A percentile compares a stretch with the other conserved stretches of the same genome.
Conservation (phyloP, 2,888 invertebrate species). For the Sphaerophoria rueppellii region DNA sequence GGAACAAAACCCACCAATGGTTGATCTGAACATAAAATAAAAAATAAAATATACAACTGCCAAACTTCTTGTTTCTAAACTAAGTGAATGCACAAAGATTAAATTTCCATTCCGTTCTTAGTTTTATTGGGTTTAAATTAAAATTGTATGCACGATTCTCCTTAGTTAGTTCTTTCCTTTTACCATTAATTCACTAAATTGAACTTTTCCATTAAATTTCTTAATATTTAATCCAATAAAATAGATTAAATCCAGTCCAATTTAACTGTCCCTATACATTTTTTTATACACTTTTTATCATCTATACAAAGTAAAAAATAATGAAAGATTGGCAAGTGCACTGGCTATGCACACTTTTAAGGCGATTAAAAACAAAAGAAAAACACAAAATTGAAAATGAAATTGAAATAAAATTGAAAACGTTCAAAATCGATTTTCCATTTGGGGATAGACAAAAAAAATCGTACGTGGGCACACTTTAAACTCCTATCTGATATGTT, state of each 20-base stretch:
- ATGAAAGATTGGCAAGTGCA: slow-evolving; percentile 50
- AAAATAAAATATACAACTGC: too few species aligned
- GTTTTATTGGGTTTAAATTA: neutral
- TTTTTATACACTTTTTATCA: neutral
- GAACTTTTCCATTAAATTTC: slow-evolving; percentile 7
- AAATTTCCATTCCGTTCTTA: too few species aligned
- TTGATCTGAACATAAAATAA: too few species aligned
- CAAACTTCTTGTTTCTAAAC: too few species aligned
- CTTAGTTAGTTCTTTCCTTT: neutral
- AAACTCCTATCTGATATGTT: neutral
- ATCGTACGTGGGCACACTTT: neutral
- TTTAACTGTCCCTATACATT: slow-evolving; percentile 23
- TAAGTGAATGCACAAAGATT: slow-evolving; percentile 58
- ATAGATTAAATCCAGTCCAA: slow-evolving; percentile 57
- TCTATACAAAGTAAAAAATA: neutral
- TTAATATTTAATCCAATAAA: slow-evolving; percentile 61
- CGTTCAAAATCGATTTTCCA: slow-evolving; percentile 48
- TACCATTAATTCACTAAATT: neutral
- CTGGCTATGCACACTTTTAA: slow-evolving; percentile 44
- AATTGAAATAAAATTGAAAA: slow-evolving; percentile 33
- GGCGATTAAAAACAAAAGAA: slow-evolving; percentile 38
- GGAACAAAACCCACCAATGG: too few species aligned
- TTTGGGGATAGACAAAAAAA: neutral
- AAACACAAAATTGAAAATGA: neutral
- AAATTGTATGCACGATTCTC: slow-evolving; percentile 13